Evolutionary conservation across 2,797 vertebrate genomes (phyloP).

Genomic region (Tarsius wallacei): DNA sequence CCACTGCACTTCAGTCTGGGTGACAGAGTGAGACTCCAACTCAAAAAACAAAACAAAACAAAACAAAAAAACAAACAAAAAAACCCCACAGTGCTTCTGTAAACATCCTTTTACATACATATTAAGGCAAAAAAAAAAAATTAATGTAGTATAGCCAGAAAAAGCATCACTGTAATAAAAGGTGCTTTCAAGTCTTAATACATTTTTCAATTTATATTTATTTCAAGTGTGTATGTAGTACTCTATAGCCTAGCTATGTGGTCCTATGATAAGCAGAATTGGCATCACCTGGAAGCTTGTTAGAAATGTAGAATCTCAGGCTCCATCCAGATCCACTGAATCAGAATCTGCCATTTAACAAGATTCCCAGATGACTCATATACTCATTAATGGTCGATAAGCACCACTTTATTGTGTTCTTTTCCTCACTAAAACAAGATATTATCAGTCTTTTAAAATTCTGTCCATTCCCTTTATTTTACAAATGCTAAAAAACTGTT

Average conservation of each 20-base stretch:
- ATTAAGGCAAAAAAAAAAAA: slow-evolving; percentile 35
- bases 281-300: not conserved
- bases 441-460: not conserved
- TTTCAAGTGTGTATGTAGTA: not conserved
- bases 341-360: not conserved
- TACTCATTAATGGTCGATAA: not conserved
- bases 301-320: too few species aligned
- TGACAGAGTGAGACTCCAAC: too few species aligned
- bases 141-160: not conserved
- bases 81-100: not conserved
- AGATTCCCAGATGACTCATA: not conserved
- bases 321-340: too few species aligned
- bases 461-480: slow-evolving; percentile 12
- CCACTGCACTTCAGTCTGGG: too few species aligned
- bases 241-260: not conserved
- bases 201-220: not conserved
- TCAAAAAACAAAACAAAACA: too few species aligned
- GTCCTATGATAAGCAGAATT: not conserved
- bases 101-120: not conserved
- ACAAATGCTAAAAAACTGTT: not conserved
- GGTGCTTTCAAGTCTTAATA: not conserved
- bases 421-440: slow-evolving; percentile 21
- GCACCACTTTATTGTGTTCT: not conserved
- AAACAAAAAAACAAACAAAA: not conserved
- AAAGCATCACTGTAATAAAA: slow-evolving; percentile 25